These are phyloP conservation scores for Theristicus caerulescens DNA, from an alignment of 2,113 vertebrate species.

Conservation along the genomic window DNA sequence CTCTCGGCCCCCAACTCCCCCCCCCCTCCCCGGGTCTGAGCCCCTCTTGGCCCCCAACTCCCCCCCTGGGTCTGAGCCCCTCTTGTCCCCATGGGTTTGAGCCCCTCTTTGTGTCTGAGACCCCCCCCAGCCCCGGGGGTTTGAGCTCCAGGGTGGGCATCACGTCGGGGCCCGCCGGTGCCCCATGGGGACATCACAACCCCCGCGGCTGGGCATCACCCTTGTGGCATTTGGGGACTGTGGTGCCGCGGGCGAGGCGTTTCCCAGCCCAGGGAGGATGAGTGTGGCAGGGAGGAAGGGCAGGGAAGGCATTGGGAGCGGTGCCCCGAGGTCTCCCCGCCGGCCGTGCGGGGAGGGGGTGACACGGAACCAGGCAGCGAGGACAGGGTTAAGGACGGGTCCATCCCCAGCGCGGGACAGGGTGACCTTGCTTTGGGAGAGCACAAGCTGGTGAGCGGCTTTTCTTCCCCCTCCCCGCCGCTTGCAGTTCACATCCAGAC, in stretches of 20 bases:
- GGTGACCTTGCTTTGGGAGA: background rate
- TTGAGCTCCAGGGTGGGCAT: background rate
- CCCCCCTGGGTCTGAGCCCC: no score
- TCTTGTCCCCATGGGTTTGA: background rate
- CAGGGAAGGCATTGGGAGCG: fast-evolving
- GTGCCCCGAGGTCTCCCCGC: background rate
- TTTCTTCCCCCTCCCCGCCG: background rate
- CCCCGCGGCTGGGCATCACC: background rate
- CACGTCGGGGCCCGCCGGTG: fast-evolving
- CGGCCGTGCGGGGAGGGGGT: fast-evolving
- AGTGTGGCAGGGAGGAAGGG: background rate
- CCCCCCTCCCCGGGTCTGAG: background rate
- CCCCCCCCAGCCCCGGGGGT: fast-evolving
- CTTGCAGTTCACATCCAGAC: conserved; percentile 92
- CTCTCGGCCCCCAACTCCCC: background rate
- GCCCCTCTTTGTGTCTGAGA: background rate
- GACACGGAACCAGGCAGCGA: fast-evolving
- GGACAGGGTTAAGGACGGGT: background rate
- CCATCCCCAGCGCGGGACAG: background rate
- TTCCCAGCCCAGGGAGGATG: background rate
- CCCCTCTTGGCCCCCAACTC: no score
- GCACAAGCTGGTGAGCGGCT: background rate
- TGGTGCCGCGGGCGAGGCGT: background rate
- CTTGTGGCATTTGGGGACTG: background rate
- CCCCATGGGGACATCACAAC: background rate